These are phyloP conservation scores for Synergus itoensis DNA, from an alignment of 2,888 invertebrate genomes.

Conservation along the genomic window DNA sequence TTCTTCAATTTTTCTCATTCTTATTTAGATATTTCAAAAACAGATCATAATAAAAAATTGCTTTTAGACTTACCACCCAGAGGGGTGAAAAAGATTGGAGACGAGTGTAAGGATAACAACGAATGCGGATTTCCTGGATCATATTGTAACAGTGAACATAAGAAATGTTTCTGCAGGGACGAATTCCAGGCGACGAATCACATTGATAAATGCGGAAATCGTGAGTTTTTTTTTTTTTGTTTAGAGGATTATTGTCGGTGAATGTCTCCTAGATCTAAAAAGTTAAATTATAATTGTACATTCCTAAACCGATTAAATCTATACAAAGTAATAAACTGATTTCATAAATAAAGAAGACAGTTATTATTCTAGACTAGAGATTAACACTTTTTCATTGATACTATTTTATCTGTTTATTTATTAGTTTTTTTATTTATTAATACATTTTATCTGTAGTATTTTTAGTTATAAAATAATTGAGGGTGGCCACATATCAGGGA, in stretches of 20 bases:
- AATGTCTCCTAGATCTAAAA: slow-evolving; percentile 6
- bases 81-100: slow-evolving; percentile 85
- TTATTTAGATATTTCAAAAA: background rate
- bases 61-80: slow-evolving; percentile 34
- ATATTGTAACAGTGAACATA: slow-evolving; percentile 84
- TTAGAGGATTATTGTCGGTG: slow-evolving; percentile 7
- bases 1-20: background rate
- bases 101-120: slow-evolving; percentile 84
- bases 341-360: background rate
- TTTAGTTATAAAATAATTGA: no score
- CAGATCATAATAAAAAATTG: background rate
- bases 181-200: slow-evolving; percentile 89
- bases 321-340: background rate
- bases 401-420: no score
- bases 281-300: slow-evolving; percentile 26
- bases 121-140: slow-evolving; percentile 89
- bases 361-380: background rate
- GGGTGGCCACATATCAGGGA: no score
- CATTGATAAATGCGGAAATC: slow-evolving; percentile 90
- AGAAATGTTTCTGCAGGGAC: slow-evolving; percentile 86
- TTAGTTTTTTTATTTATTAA: no score
- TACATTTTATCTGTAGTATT: no score
- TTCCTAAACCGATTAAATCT: background rate
- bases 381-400: no score
- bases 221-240: slow-evolving; percentile 79